These are phyloP conservation scores for Pangasianodon gigas DNA, from an alignment of 2,113 vertebrate species.

Conservation along the genomic window DNA sequence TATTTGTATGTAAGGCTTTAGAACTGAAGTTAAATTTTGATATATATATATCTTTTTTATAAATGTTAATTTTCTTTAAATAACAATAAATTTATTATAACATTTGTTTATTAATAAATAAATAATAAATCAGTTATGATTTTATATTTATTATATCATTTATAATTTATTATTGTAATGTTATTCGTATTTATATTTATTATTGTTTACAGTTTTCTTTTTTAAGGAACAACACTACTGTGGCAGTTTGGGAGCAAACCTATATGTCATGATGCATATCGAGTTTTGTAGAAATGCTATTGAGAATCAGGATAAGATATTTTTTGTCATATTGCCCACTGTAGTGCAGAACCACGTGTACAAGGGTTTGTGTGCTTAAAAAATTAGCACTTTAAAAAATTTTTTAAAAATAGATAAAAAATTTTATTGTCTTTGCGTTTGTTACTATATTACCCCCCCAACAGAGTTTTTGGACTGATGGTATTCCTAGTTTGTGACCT, in stretches of 20 bases:
- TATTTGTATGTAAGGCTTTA: too few relatives aligned
- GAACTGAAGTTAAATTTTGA: too few relatives aligned
- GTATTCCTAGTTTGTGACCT: too few relatives aligned
- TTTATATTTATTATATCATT: background rate
- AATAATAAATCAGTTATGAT: background rate
- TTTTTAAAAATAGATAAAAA: too few relatives aligned
- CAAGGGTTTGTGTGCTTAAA: background rate
- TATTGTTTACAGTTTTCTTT: background rate
- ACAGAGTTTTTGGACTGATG: too few relatives aligned
- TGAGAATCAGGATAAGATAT: background rate
- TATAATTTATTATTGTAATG: background rate
- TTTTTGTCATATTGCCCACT: background rate
- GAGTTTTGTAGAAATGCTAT: background rate
- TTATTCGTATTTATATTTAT: background rate
- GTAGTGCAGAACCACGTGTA: background rate
- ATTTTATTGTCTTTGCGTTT: too few relatives aligned
- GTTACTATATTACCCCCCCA: too few relatives aligned
- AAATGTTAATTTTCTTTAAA: background rate
- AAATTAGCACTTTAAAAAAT: too few relatives aligned
- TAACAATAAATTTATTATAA: background rate
- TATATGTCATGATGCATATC: background rate
- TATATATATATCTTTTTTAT: too few relatives aligned
- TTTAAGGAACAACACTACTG: background rate
- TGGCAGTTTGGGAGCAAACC: background rate
- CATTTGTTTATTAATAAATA: background rate